Conservation (phyloP, 2,888 invertebrate genomes). For the Zhuqinia jingwanae region DNA sequence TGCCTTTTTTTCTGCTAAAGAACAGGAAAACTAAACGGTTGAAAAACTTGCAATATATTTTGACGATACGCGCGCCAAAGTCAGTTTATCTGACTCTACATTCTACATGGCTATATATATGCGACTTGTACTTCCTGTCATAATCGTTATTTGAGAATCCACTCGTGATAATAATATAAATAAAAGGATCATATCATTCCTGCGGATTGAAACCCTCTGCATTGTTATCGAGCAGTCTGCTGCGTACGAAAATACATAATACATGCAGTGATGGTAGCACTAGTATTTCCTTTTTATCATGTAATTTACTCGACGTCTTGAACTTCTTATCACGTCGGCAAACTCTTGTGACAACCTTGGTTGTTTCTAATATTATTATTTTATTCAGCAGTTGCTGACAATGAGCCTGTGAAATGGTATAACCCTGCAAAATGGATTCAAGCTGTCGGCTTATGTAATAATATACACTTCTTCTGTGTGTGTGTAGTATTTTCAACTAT, state of each 20-base stretch:
- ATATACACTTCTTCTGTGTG: background rate
- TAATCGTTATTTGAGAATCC: constrained; percentile 25
- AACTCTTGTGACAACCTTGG: background rate
- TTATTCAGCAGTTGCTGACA: too few relatives aligned
- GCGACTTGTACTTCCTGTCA: background rate
- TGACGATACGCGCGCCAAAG: too few relatives aligned
- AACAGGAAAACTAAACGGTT: too few relatives aligned
- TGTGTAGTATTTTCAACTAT: too few relatives aligned
- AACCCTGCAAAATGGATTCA: background rate
- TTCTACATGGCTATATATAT: background rate
- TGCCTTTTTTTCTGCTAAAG: too few relatives aligned
- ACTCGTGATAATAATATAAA: background rate
- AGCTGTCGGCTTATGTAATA: background rate
- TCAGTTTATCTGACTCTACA: background rate
- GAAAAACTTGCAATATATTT: too few relatives aligned
- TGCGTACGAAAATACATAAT: background rate
- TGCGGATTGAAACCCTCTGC: background rate
- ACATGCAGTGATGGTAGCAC: too few relatives aligned
- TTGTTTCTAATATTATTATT: background rate
- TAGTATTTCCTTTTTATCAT: too few relatives aligned
- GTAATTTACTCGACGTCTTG: too few relatives aligned
- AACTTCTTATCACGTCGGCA: background rate
- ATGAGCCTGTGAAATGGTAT: too few relatives aligned
- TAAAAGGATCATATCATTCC: background rate
- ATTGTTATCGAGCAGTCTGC: background rate